These are phyloP conservation scores for Amblyteles armatorius DNA, from an alignment of 2,888 invertebrate genomes.

Conservation along the genomic window DNA sequence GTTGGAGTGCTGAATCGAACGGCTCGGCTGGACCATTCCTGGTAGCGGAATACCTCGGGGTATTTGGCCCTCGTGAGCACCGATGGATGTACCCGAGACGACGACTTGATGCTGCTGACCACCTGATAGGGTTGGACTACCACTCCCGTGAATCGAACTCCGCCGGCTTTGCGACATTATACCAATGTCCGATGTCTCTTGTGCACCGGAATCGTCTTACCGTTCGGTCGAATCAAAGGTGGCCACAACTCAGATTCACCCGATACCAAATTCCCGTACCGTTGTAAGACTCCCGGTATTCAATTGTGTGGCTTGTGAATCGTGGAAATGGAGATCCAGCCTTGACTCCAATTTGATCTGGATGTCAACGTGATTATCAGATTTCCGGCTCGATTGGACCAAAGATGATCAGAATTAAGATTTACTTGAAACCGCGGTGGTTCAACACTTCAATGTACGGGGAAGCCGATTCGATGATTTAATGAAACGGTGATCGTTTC, in stretches of 20 bases:
- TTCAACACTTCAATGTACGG: not conserved
- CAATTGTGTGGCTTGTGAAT: not conserved
- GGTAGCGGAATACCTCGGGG: conserved; percentile 82
- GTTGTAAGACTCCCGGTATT: not conserved
- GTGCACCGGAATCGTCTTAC: not conserved
- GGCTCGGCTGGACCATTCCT: conserved; percentile 79
- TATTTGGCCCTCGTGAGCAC: conserved; percentile 77
- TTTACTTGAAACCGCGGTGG: not conserved
- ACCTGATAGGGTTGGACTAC: conserved; percentile 73
- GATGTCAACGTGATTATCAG: not conserved
- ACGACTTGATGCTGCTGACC: conserved; percentile 53
- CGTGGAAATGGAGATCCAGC: not conserved
- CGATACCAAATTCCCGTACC: not conserved
- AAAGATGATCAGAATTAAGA: not conserved
- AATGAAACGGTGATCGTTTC: not conserved
- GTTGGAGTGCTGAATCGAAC: conserved; percentile 77
- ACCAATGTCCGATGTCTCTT: conserved; percentile 18
- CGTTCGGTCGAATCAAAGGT: not conserved
- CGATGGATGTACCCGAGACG: conserved; percentile 59
- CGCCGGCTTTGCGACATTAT: conserved; percentile 75
- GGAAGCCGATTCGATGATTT: not conserved
- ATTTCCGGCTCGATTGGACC: not conserved
- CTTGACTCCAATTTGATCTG: not conserved
- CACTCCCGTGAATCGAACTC: conserved; percentile 74
- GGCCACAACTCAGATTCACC: not conserved